phyloP scores from a whole-genome alignment of 2,113 vertebrate genomes.

The Cyanoliseus patagonus region DNA sequence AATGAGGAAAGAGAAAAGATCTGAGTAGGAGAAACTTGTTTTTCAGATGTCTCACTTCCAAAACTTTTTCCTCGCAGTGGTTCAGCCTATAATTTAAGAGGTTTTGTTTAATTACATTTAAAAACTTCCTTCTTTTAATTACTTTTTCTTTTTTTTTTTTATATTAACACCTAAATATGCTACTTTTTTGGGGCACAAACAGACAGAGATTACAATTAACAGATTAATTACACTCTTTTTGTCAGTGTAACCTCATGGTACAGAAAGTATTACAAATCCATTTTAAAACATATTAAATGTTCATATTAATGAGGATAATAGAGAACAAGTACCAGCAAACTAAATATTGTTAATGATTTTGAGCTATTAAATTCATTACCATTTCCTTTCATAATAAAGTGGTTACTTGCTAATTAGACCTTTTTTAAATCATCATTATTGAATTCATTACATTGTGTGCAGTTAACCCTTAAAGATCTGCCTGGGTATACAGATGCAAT shows the following conservation, averaged over 20 bases:
- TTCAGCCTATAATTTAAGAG: conserved; percentile 35
- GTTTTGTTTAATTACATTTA: conserved; percentile 76
- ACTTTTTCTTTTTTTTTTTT: conserved; percentile 18
- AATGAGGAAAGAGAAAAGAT: neutral
- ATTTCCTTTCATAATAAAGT: conserved; percentile 92
- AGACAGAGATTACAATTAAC: conserved; percentile 83
- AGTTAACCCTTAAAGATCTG: conserved; percentile 80
- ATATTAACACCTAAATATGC: conserved; percentile 79
- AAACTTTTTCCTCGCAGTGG: conserved; percentile 43
- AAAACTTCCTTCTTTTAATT: conserved; percentile 77
- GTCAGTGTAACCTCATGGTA: conserved; percentile 81
- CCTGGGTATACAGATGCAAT: conserved; percentile 69
- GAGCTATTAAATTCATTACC: conserved; percentile 95
- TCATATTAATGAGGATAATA: conserved; percentile 89
- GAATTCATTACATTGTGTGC: conserved; percentile 81
- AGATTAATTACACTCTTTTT: conserved; percentile 82
- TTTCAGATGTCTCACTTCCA: conserved; percentile 36
- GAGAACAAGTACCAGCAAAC: conserved; percentile 86
- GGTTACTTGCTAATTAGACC: conserved; percentile 96
- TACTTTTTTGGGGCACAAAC: conserved; percentile 80
- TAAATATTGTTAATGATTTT: conserved; percentile 94
- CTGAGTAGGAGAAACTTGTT: conserved; percentile 10
- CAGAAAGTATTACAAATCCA: conserved; percentile 87
- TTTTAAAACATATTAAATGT: conserved; percentile 90
- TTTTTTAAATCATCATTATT: conserved; percentile 90